These are phyloP conservation scores for Temnopleurus reevesii DNA, from an alignment of 53 echinoderm and acorn worm genomes.

Conservation along the genomic window DNA sequence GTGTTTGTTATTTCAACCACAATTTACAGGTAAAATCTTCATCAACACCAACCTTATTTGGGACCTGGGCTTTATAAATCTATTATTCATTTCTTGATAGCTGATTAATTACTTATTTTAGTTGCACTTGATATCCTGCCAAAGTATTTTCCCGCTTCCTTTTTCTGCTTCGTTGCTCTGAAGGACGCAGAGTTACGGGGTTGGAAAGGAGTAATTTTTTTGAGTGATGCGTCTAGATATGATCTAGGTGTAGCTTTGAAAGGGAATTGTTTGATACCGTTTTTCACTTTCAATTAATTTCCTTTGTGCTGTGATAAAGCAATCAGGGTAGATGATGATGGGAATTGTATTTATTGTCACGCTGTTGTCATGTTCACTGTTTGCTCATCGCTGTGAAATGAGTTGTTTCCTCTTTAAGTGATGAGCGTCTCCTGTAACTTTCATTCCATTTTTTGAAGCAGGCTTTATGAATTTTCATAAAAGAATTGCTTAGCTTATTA, in stretches of 20 bases:
- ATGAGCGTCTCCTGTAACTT: background rate
- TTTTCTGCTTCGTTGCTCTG: background rate
- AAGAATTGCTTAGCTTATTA: too few species aligned
- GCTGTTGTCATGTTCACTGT: background rate
- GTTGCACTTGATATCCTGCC: background rate
- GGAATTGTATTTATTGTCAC: background rate
- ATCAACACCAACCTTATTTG: too few species aligned
- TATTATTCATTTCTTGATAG: conserved; percentile 28
- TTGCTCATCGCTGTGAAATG: background rate
- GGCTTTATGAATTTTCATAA: too few species aligned
- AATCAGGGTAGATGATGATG: background rate
- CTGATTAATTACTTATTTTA: conserved; percentile 6
- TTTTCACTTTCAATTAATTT: conserved; percentile 1
- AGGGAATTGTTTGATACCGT: background rate
- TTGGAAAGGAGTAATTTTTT: conserved; percentile 11
- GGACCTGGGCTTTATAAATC: background rate
- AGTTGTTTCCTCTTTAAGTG: background rate
- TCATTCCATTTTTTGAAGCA: too few species aligned
- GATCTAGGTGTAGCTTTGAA: background rate
- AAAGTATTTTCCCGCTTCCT: background rate
- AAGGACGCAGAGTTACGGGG: background rate
- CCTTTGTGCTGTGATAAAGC: background rate
- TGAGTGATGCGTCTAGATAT: background rate
- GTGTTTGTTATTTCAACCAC: too few species aligned
- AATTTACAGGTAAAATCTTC: too few species aligned